Base-by-base conservation (phyloP, 2,797 vertebrate species). In the Enteromius viviparus region DNA sequence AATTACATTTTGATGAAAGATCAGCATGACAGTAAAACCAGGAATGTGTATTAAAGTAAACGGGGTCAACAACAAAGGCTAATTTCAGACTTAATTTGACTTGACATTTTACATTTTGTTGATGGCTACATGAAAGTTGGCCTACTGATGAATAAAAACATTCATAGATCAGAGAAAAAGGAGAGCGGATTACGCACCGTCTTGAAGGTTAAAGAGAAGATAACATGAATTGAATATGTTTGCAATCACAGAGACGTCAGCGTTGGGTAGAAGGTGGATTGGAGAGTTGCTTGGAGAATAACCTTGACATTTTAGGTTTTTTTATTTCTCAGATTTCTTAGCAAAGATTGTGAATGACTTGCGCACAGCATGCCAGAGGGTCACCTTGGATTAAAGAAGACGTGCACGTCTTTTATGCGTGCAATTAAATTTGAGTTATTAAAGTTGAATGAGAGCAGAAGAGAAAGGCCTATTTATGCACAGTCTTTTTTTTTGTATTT, bases 381-480 rank as follows among this genome's bases (percentile, higher is more conserved):
- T 85, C 90, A 92, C 89, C 87, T 89, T 90, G 86, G 75, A 81
- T 78, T 74, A 79, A 83, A 85, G 51, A 64, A 9, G n/a, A 83
- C 62, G 34, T 49, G 84, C 74, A 85, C 62, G 5, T 68, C 82
- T 76, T 40, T 40, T n/a, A 85, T 29, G 49, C 78, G 85, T 86
- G 78, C 80, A 47, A 91, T 91, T 90, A 85, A 81, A 86, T 80
- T 89, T 81, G 64, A 83, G 69, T 87, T 89, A 92, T 91, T 92
- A 91, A 90, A 90, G 84, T 89, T 92, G 83, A 83, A 93, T 6
- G 34, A 89, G 85, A 80, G 60, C 89, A 89, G 85, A 88, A 86
- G 86, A 84, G 85, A 64, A 80, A 80, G 80, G 32, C 80, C 89
- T 90, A 91, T 92, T 91, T 90, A 88, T 91, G 92, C 81, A 58